A percentile compares a stretch with the other conserved stretches of the same genome.
phyloP scores from a whole-genome alignment of 2,797 vertebrate genomes.

The Percopsis omiscomaycus region DNA sequence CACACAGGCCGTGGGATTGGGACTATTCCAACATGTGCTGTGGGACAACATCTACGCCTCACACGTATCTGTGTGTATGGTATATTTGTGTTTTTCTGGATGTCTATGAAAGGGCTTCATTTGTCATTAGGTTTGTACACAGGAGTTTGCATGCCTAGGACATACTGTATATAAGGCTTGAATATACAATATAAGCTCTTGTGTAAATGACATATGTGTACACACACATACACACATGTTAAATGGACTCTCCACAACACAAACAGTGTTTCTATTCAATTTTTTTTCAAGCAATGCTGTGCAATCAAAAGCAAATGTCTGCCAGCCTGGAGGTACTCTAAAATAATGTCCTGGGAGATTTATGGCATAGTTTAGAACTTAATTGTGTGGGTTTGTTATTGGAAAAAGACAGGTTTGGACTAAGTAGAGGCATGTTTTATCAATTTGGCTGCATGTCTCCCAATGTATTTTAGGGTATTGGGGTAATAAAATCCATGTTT shows the following conservation, averaged over 20 bases:
- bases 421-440: constrained; percentile 71
- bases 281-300: constrained; percentile 17
- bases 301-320: constrained; percentile 68
- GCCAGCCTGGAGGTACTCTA: constrained; percentile 65
- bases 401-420: constrained; percentile 72
- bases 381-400: constrained; percentile 76
- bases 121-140: constrained; percentile 4
- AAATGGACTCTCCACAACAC: constrained; percentile 35
- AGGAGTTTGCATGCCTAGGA: constrained; percentile 1
- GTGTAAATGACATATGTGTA: not conserved
- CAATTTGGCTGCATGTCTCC: constrained; percentile 62
- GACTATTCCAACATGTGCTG: constrained; percentile 70
- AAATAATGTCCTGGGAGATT: constrained; percentile 69
- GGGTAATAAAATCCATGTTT: constrained; percentile 58
- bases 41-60: constrained; percentile 66
- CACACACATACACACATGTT: constrained; percentile 2
- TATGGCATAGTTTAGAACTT: constrained; percentile 71
- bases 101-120: no score
- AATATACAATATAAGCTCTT: not conserved
- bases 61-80: constrained; percentile 78
- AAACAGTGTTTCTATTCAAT: constrained; percentile 12
- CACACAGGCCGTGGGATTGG: constrained; percentile 70
- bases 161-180: not conserved
- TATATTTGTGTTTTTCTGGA: constrained; percentile 68
- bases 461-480: constrained; percentile 53